Percentiles rank a stretch among this genome's conserved stretches.
Conservation (phyloP, 2,888 invertebrate species). For the Lithophane ornitopus region DNA sequence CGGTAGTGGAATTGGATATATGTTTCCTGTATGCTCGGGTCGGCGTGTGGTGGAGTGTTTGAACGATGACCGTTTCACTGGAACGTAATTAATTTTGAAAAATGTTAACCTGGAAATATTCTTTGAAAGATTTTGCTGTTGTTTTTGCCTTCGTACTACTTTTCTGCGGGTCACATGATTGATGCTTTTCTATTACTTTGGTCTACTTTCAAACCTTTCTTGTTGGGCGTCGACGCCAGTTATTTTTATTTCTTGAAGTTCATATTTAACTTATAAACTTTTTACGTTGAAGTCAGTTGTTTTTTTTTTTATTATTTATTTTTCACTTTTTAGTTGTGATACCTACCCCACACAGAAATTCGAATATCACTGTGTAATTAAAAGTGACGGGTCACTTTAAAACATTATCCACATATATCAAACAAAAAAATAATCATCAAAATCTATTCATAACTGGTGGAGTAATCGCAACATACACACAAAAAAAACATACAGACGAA, state of each 20-base stretch:
- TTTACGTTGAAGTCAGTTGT: no score
- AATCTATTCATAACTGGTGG: no score
- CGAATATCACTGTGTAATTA: no score
- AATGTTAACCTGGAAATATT: conserved; percentile 11
- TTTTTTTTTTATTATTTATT: no score
- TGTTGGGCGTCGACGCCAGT: not conserved
- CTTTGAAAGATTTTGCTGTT: conserved; percentile 15
- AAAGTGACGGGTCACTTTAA: no score
- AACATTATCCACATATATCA: no score
- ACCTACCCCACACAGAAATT: no score
- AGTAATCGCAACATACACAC: no score
- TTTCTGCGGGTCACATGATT: conserved; percentile 11
- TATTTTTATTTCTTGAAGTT: not conserved
- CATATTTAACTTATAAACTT: not conserved
- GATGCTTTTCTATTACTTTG: conserved; percentile 1
- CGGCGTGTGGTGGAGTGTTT: conserved; percentile 57
- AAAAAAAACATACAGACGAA: no score
- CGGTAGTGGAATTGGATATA: conserved; percentile 55
- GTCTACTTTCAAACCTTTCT: not conserved
- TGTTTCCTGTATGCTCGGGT: conserved; percentile 59
- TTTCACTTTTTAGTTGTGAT: no score
- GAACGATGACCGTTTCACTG: conserved; percentile 41
- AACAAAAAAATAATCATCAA: no score
- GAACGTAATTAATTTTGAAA: conserved; percentile 38
- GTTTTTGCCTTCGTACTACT: conserved; percentile 8